Conservation (phyloP, 2,113 vertebrate species). For the Atlantisia rogersi region DNA sequence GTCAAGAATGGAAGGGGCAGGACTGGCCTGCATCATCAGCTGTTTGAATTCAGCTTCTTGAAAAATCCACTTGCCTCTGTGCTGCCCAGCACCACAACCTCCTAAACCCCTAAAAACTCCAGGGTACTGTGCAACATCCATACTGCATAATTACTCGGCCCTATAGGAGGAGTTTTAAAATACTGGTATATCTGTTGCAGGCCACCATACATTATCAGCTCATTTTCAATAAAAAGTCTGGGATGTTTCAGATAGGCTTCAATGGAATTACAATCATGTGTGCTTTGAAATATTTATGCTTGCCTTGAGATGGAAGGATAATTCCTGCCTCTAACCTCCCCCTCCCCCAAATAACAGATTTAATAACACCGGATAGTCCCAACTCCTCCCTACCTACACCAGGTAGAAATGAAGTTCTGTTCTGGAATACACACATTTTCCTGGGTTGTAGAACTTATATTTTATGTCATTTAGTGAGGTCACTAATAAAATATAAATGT, state of each 20-base stretch:
- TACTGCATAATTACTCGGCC: conserved; percentile 55
- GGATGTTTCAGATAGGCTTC: conserved; percentile 56
- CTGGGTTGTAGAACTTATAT: conserved; percentile 37
- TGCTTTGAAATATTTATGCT: conserved; percentile 69
- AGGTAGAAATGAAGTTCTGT: conserved; percentile 63
- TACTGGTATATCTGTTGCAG: conserved; percentile 52
- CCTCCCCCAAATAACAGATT: not conserved
- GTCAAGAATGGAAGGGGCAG: not conserved
- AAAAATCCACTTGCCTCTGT: not conserved
- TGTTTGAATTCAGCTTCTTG: not conserved
- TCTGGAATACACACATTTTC: conserved; percentile 30
- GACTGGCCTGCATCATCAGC: not conserved
- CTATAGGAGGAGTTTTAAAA: conserved; percentile 43
- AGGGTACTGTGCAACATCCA: conserved; percentile 35
- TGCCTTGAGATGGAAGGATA: conserved; percentile 56
- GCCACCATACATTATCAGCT: conserved; percentile 67
- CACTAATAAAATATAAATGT: conserved; percentile 69
- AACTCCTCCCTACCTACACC: conserved; percentile 39
- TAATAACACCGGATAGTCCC: not conserved
- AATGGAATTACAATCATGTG: conserved; percentile 63
- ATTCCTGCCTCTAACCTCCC: conserved; percentile 16
- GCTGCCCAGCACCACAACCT: not conserved
- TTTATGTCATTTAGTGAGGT: conserved; percentile 62
- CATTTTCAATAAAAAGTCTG: conserved; percentile 57
- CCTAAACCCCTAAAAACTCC: conserved; percentile 21